Evolutionary conservation across 2,797 vertebrate genomes (phyloP).

Genomic region (Tenualosa thibaudeaui): DNA sequence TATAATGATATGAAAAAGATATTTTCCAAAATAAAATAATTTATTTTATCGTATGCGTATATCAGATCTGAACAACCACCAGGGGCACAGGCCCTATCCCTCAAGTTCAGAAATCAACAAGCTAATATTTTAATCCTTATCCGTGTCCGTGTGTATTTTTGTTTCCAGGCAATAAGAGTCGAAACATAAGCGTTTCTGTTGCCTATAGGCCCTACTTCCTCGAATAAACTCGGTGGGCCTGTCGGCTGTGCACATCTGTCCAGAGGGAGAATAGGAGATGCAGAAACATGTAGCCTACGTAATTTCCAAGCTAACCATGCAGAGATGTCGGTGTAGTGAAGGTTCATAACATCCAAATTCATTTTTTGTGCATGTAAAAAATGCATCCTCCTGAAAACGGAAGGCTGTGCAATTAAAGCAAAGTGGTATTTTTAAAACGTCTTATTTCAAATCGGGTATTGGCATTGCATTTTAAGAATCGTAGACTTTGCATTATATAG

Average conservation of each 20-base stretch:
- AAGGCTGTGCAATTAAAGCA: too few relatives aligned
- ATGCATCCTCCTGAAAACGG: too few relatives aligned
- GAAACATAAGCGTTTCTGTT: background rate
- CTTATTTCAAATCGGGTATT: background rate
- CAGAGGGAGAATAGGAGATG: background rate
- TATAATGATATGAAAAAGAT: too few relatives aligned
- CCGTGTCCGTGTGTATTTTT: background rate
- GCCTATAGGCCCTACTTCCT: background rate
- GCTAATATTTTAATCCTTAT: too few relatives aligned
- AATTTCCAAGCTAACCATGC: background rate
- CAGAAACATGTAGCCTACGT: background rate
- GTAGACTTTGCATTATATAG: background rate
- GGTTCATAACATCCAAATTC: background rate
- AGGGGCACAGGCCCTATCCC: background rate
- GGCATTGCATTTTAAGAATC: background rate
- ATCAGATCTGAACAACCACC: background rate
- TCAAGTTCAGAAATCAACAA: too few relatives aligned
- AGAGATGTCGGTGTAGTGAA: background rate
- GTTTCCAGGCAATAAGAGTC: background rate
- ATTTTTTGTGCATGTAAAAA: too few relatives aligned
- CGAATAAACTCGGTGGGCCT: background rate
- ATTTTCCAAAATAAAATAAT: too few relatives aligned
- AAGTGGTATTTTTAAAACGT: background rate
- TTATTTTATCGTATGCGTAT: too few relatives aligned
- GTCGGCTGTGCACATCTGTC: background rate